These are phyloP conservation scores for Cyclophora albipunctata DNA, from an alignment of 2,888 invertebrate genomes.

Conservation along the genomic window DNA sequence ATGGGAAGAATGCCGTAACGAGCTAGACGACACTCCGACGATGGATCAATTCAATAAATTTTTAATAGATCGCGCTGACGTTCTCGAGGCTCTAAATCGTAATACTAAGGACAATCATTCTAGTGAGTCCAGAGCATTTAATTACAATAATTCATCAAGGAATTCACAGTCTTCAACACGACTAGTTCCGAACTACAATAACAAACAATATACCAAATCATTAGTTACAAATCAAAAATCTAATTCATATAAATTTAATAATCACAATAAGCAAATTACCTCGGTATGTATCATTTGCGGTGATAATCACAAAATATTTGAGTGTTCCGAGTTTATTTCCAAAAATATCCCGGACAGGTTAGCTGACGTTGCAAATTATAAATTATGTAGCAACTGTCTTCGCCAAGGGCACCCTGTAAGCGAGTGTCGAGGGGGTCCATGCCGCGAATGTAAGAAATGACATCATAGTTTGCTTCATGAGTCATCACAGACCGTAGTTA, in stretches of 20 bases:
- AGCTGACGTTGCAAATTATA: background rate
- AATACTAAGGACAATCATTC: background rate
- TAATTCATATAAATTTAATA: background rate
- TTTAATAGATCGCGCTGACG: background rate
- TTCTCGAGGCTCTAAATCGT: background rate
- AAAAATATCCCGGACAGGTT: background rate
- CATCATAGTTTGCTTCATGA: background rate
- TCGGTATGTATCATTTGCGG: slow-evolving; percentile 1
- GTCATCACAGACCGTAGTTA: background rate
- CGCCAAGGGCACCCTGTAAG: background rate
- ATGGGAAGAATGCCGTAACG: background rate
- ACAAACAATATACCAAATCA: background rate
- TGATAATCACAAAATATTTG: slow-evolving; percentile 1
- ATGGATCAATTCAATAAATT: background rate
- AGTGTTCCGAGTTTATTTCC: background rate
- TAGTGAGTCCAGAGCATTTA: background rate
- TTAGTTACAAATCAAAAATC: background rate
- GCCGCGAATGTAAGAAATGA: background rate
- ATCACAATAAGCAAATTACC: background rate
- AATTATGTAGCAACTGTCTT: background rate
- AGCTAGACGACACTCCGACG: background rate
- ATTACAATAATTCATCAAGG: background rate
- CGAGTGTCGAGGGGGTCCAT: background rate
- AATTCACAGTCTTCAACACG: too few species aligned
- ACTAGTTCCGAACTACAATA: background rate